Evolutionary conservation across 2,797 vertebrate genomes (phyloP).

Genomic region (Siniperca obscura): DNA sequence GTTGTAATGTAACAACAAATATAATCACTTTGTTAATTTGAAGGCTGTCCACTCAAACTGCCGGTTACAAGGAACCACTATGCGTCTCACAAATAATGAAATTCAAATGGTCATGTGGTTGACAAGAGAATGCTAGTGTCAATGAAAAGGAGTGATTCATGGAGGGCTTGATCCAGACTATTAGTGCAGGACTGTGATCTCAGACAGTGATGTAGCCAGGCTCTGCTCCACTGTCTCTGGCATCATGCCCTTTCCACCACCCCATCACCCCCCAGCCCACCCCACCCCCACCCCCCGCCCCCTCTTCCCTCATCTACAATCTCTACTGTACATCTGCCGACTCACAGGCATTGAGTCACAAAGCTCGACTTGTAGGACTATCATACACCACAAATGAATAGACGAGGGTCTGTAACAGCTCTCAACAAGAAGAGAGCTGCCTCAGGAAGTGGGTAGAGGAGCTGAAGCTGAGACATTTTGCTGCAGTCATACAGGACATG

Average conservation of each 20-base stretch:
- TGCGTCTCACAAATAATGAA: constrained; percentile 30
- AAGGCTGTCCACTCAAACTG: constrained; percentile 8
- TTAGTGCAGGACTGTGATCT: constrained; percentile 74
- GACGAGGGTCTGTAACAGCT: constrained; percentile 29
- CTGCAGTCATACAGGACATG: constrained; percentile 28
- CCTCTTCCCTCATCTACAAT: constrained; percentile 64
- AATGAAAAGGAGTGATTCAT: constrained; percentile 67
- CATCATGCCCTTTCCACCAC: constrained; percentile 56
- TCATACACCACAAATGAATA: constrained; percentile 40
- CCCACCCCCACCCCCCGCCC: not conserved
- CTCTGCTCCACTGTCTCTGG: constrained; percentile 64
- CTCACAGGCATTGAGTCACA: constrained; percentile 67
- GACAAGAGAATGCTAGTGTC: constrained; percentile 52
- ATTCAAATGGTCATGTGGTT: constrained; percentile 56
- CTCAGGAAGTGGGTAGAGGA: constrained; percentile 39
- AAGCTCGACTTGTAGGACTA: constrained; percentile 46
- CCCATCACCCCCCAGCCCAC: not conserved
- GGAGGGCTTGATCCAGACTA: constrained; percentile 58
- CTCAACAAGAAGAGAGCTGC: constrained; percentile 38
- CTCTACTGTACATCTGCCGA: constrained; percentile 69
- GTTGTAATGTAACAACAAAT: constrained; percentile 17
- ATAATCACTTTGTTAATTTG: constrained; percentile 16
- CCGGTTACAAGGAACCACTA: constrained; percentile 17
- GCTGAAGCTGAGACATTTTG: constrained; percentile 24
- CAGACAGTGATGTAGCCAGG: constrained; percentile 73